Conservation (phyloP, 2,888 invertebrate genomes). For the Trichacis sp. region DNA sequence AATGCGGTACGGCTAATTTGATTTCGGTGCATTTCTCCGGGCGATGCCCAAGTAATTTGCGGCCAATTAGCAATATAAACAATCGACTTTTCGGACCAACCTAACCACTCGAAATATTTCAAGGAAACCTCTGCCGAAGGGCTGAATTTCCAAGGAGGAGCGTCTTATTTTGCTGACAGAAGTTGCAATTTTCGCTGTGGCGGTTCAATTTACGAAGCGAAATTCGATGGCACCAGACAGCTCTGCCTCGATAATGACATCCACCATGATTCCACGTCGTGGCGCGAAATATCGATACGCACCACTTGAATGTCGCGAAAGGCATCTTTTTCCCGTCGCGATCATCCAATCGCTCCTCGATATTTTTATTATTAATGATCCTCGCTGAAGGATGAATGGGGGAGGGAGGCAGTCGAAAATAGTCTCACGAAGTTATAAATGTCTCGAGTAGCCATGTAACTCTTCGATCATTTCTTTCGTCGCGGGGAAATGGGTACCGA, state of each 20-base stretch:
- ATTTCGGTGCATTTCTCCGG: conserved; percentile 11
- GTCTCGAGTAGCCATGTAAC: neutral
- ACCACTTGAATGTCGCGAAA: neutral
- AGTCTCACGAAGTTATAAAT: neutral
- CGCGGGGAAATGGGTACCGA: conserved; percentile 9
- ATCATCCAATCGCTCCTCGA: too few species aligned
- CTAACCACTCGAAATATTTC: too few species aligned
- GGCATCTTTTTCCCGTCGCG: neutral
- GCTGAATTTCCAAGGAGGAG: neutral
- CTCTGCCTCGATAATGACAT: conserved; percentile 35
- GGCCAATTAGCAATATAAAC: conserved; percentile 6
- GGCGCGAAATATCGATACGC: conserved; percentile 7
- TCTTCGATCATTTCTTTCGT: neutral
- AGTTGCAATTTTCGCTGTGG: conserved; percentile 33
- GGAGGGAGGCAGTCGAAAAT: neutral
- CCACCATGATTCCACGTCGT: conserved; percentile 9
- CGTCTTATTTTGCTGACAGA: conserved; percentile 34
- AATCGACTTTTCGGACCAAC: neutral
- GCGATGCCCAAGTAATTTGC: neutral
- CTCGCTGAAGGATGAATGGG: too few species aligned
- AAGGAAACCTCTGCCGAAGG: too few species aligned
- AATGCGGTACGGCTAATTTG: conserved; percentile 11
- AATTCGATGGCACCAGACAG: conserved; percentile 31
- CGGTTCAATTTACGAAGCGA: conserved; percentile 35
- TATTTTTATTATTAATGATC: too few species aligned